These are phyloP conservation scores for Pica pica DNA, from an alignment of 2,113 vertebrate genomes.

Conservation along the genomic window DNA sequence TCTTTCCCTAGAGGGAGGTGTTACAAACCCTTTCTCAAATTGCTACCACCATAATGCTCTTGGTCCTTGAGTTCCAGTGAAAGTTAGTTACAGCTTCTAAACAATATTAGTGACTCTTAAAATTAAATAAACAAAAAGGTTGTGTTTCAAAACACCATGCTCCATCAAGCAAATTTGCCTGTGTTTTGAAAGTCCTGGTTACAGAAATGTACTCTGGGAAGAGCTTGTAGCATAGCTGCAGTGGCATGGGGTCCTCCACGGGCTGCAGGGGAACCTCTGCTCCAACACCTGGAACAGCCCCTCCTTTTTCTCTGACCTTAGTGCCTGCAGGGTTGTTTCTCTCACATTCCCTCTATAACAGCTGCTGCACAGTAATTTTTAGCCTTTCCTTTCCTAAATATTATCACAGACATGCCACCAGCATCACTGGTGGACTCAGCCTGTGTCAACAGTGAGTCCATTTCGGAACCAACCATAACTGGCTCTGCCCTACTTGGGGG, in stretches of 20 bases:
- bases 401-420: neutral
- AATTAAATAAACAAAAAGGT: neutral
- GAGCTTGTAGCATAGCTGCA: neutral
- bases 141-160: neutral
- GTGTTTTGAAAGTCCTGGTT: neutral
- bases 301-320: neutral
- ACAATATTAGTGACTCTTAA: neutral
- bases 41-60: neutral
- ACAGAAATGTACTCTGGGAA: neutral
- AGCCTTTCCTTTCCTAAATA: neutral
- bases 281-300: accelerated
- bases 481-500: neutral
- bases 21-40: neutral
- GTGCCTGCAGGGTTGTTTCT: neutral
- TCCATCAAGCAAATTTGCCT: neutral
- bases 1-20: neutral
- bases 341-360: neutral
- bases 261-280: neutral
- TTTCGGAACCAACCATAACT: neutral
- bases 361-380: neutral
- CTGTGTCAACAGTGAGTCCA: neutral
- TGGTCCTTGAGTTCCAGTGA: neutral
- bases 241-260: neutral
- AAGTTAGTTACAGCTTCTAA: neutral
- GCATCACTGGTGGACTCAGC: neutral